Evolutionary conservation across 2,888 invertebrate genomes (phyloP).

Genomic region (Leptinotarsa tumamoca): DNA sequence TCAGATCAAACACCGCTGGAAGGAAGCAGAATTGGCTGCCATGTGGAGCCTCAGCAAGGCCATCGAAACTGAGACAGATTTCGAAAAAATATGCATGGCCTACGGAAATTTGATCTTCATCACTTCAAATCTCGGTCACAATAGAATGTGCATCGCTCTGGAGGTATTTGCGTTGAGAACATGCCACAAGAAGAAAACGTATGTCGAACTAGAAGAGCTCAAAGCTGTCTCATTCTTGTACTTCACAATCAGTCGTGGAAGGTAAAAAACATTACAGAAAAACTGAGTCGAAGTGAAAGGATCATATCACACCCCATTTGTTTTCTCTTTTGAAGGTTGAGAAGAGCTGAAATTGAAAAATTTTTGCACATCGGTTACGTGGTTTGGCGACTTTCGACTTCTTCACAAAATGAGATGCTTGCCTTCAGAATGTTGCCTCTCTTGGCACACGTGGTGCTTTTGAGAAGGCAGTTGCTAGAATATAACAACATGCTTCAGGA

Average conservation of each 20-base stretch:
- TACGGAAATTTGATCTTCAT: constrained; percentile 69
- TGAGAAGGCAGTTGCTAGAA: constrained; percentile 63
- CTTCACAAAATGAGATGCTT: constrained; percentile 58
- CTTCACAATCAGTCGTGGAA: constrained; percentile 64
- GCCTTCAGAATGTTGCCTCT: constrained; percentile 62
- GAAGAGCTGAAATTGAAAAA: constrained; percentile 61
- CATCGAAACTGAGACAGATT: constrained; percentile 68
- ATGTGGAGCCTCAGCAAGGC: constrained; percentile 71
- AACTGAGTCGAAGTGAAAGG: too few relatives aligned
- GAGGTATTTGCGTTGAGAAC: constrained; percentile 65
- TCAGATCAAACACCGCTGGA: constrained; percentile 60
- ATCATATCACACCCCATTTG: background rate
- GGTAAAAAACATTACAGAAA: constrained; percentile 53
- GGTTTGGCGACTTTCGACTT: constrained; percentile 60
- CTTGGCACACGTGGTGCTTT: constrained; percentile 62
- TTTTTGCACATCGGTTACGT: constrained; percentile 65
- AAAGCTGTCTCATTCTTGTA: constrained; percentile 66
- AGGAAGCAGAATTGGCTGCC: constrained; percentile 70
- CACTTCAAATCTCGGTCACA: constrained; percentile 59
- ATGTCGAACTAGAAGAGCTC: constrained; percentile 66
- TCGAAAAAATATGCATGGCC: constrained; percentile 69
- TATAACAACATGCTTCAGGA: constrained; percentile 65
- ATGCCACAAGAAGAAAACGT: constrained; percentile 61
- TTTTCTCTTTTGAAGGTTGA: constrained; percentile 48
- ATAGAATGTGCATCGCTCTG: constrained; percentile 56